phyloP scores from a whole-genome alignment of 2,888 invertebrate species.

The Periphyllus acericola region DNA sequence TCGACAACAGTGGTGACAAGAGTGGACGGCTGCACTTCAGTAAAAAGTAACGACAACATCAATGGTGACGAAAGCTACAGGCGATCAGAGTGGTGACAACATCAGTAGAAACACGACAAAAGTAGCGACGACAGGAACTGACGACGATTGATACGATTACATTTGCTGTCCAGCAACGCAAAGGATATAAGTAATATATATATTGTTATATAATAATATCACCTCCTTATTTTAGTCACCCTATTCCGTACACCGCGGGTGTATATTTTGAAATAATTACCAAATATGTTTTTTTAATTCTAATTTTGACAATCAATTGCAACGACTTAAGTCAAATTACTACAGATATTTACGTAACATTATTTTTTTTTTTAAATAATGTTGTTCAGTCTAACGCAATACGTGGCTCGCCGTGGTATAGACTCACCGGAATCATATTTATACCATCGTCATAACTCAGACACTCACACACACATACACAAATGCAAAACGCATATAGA shows the following conservation, averaged over 20 bases:
- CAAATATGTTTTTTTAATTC: neutral
- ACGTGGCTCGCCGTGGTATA: slow-evolving; percentile 34
- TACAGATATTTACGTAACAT: neutral
- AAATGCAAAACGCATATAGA: neutral
- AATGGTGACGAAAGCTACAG: neutral
- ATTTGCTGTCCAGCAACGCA: too few relatives aligned
- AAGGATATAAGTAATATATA: slow-evolving; percentile 20
- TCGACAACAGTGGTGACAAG: neutral
- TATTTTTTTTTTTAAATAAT: neutral
- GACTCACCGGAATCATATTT: slow-evolving; percentile 52
- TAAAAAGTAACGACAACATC: neutral
- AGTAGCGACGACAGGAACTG: too few relatives aligned
- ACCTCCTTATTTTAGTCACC: neutral
- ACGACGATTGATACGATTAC: neutral
- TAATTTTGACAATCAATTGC: neutral
- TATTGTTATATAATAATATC: neutral
- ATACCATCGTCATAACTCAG: slow-evolving; percentile 10
- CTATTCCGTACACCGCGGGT: neutral
- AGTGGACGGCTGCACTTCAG: neutral
- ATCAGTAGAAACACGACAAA: too few relatives aligned
- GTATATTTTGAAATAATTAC: neutral
- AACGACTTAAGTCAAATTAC: neutral
- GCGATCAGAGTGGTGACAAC: neutral
- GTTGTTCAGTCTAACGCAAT: neutral
- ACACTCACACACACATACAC: neutral